Evolutionary conservation across 2,113 vertebrate genomes (phyloP).

Genomic region (Lophius piscatorius): DNA sequence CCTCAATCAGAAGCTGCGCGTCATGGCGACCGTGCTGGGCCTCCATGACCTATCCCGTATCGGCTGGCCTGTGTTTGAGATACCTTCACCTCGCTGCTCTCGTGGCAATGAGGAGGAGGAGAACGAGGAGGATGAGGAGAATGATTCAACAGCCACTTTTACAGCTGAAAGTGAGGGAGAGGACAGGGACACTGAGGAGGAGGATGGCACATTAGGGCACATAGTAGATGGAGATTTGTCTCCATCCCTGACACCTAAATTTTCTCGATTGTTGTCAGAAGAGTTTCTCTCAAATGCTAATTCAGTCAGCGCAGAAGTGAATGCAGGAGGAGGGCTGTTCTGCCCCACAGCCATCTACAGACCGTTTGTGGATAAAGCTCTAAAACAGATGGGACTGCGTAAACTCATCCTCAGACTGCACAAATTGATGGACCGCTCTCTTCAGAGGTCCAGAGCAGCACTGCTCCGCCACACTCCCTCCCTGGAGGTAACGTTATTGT

Average conservation of each 20-base stretch:
- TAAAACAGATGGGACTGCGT: slow-evolving; percentile 98
- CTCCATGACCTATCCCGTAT: slow-evolving; percentile 92
- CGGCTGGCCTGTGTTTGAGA: slow-evolving; percentile 99
- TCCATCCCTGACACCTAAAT: slow-evolving; percentile 76
- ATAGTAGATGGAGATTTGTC: slow-evolving; percentile 64
- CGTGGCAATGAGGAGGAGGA: slow-evolving; percentile 83
- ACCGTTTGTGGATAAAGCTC: slow-evolving; percentile 98
- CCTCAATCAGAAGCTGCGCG: slow-evolving; percentile 96
- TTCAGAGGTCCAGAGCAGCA: slow-evolving; percentile 91
- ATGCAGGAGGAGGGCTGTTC: slow-evolving; percentile 74
- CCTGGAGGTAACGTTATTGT: slow-evolving; percentile 83
- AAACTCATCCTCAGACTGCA: slow-evolving; percentile 96
- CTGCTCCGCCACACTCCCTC: slow-evolving; percentile 85
- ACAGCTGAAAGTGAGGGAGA: slow-evolving; percentile 87
- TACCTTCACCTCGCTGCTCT: slow-evolving; percentile 91
- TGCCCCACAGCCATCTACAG: slow-evolving; percentile 96
- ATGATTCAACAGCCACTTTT: slow-evolving; percentile 83
- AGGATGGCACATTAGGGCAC: slow-evolving; percentile 13
- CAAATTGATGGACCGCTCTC: slow-evolving; percentile 97
- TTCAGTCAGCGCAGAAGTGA: slow-evolving; percentile 42
- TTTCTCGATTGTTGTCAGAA: slow-evolving; percentile 85
- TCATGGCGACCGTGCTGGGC: slow-evolving; percentile 98
- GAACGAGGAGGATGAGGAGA: slow-evolving; percentile 81
- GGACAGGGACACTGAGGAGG: slow-evolving; percentile 69
- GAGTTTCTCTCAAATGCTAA: slow-evolving; percentile 76